These are phyloP conservation scores for Chelonia mydas DNA, from an alignment of 2,797 vertebrate species.

Conservation along the genomic window DNA sequence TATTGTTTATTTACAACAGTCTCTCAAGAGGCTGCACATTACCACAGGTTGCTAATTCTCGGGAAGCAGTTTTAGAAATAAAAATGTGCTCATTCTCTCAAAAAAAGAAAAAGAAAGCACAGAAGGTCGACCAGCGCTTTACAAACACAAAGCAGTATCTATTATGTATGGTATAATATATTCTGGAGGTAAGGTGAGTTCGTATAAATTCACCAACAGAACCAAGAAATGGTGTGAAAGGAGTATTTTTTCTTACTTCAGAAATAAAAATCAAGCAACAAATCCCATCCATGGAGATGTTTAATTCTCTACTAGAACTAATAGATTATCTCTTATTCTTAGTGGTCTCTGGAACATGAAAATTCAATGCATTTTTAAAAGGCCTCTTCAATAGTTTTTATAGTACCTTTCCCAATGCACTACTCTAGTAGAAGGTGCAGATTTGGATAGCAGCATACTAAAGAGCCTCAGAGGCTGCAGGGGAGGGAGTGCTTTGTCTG, in stretches of 20 bases:
- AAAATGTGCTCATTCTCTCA: conserved; percentile 50
- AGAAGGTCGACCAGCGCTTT: conserved; percentile 36
- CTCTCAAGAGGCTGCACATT: conserved; percentile 36
- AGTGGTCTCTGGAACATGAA: not conserved
- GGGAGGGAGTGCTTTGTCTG: not conserved
- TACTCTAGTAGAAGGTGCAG: not conserved
- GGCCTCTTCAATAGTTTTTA: not conserved
- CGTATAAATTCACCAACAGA: conserved; percentile 41
- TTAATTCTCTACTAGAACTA: not conserved
- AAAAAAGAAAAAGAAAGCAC: not conserved
- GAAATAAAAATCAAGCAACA: not conserved
- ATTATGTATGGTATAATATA: conserved; percentile 39
- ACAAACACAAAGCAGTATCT: conserved; percentile 36
- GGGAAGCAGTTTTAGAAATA: conserved; percentile 45
- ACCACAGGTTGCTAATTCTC: conserved; percentile 27
- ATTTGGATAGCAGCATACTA: conserved; percentile 16
- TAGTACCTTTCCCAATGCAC: conserved; percentile 16
- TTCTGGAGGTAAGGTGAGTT: conserved; percentile 1
- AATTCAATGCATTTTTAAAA: conserved; percentile 25
- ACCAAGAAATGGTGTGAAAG: conserved; percentile 32
- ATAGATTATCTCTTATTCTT: conserved; percentile 3
- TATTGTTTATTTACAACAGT: conserved; percentile 60
- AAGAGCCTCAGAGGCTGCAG: not conserved
- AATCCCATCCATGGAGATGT: not conserved
- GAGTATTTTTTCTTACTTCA: conserved; percentile 42